Evolutionary conservation across 2,888 invertebrate species (phyloP).

Genomic region (Catocala sponsa): DNA sequence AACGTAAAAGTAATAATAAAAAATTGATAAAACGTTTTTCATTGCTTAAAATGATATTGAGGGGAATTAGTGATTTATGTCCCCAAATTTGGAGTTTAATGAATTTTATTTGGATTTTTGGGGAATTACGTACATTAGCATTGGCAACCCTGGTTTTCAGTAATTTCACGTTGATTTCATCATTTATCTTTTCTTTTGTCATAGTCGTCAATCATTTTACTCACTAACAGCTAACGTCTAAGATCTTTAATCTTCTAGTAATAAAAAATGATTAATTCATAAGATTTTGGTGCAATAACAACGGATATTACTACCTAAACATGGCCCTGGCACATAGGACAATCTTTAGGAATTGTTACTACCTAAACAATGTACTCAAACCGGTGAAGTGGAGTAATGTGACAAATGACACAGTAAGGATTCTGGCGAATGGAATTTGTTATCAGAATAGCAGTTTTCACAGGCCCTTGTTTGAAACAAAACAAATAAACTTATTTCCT

Average conservation of each 20-base stretch:
- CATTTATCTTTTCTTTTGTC: not conserved
- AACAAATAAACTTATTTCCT: constrained; percentile 47
- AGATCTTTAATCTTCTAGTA: constrained; percentile 9
- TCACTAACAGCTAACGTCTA: not conserved
- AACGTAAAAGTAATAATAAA: too few species aligned
- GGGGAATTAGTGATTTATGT: too few species aligned
- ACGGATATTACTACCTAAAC: constrained; percentile 26
- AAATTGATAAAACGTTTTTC: too few species aligned
- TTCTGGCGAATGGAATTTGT: constrained; percentile 65
- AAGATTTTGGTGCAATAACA: constrained; percentile 40
- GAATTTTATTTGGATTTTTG: too few species aligned
- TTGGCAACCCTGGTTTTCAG: too few species aligned
- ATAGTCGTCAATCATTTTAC: not conserved
- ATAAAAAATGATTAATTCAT: constrained; percentile 53
- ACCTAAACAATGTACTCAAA: constrained; percentile 68
- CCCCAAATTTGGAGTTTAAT: too few species aligned
- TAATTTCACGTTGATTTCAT: constrained; percentile 3
- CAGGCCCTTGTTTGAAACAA: constrained; percentile 47
- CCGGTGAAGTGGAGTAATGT: constrained; percentile 70
- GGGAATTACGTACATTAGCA: too few species aligned
- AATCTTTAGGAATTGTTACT: constrained; percentile 67
- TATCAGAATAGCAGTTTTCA: constrained; percentile 55
- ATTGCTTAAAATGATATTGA: too few species aligned
- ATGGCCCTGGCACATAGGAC: constrained; percentile 77
- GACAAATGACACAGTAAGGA: constrained; percentile 62